A percentile compares a stretch with the other conserved stretches of the same genome.
Evolutionary conservation across 2,888 invertebrate genomes (phyloP).

Genomic region (Meiosimyza platycephala): DNA sequence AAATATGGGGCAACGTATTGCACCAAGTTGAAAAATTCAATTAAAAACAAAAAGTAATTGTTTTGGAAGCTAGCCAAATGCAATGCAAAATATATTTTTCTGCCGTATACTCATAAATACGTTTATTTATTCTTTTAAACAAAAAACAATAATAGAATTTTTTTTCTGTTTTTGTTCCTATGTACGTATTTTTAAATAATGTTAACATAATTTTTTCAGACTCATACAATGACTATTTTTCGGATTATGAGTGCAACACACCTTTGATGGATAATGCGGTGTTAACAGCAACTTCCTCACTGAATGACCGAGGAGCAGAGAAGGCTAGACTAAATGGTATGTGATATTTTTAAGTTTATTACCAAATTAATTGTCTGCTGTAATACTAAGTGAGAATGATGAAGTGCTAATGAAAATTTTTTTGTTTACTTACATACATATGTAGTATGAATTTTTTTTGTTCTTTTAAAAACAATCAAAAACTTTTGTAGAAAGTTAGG

Average conservation of each 20-base stretch:
- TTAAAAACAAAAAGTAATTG: background rate
- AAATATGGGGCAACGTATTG: background rate
- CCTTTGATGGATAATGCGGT: constrained; percentile 80
- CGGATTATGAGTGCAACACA: constrained; percentile 82
- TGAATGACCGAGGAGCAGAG: constrained; percentile 84
- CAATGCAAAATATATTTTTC: background rate
- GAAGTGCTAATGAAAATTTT: constrained; percentile 33
- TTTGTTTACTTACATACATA: background rate
- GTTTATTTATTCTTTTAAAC: constrained; percentile 1
- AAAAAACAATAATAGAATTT: background rate
- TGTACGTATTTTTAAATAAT: constrained; percentile 19
- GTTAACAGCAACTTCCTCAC: constrained; percentile 82
- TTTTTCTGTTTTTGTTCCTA: constrained; percentile 7
- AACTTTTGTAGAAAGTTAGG: no score
- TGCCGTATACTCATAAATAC: background rate
- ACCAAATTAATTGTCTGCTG: background rate
- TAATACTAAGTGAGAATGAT: constrained; percentile 22
- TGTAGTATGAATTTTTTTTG: background rate
- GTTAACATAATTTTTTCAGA: constrained; percentile 53
- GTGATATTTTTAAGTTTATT: constrained; percentile 52
- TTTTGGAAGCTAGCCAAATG: constrained; percentile 10
- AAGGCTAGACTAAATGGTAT: constrained; percentile 89
- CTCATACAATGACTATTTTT: constrained; percentile 63
- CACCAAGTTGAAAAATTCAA: background rate
- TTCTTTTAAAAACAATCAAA: background rate